These are phyloP conservation scores for Parauchenoglanis ngamensis DNA, from an alignment of 2,797 vertebrate species.

Conservation along the genomic window DNA sequence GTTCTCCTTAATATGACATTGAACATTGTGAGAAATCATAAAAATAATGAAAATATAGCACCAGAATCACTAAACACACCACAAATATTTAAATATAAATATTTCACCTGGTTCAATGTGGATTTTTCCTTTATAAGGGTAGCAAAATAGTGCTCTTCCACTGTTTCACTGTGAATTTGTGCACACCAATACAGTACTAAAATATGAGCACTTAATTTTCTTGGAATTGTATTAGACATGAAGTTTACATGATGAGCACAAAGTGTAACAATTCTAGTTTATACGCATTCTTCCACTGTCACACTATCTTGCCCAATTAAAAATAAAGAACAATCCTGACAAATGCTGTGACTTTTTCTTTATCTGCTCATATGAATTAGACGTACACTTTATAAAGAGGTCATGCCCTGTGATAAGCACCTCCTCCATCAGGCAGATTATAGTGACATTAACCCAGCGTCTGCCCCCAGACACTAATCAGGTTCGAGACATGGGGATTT, in stretches of 20 bases:
- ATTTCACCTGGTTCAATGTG: not conserved
- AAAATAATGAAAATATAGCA: not conserved
- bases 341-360: not conserved
- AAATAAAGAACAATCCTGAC: not conserved
- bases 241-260: not conserved
- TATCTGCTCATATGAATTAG: slow-evolving; percentile 2
- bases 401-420: slow-evolving; percentile 17
- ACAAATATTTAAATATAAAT: not conserved
- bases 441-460: slow-evolving; percentile 7
- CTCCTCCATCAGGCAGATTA: slow-evolving; percentile 25
- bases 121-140: not conserved
- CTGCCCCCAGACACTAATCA: slow-evolving; percentile 24
- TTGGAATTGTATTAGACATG: not conserved
- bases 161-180: not conserved
- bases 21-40: not conserved
- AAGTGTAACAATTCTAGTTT: not conserved
- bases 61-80: not conserved
- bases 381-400: slow-evolving; percentile 1
- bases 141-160: not conserved
- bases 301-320: not conserved
- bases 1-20: not conserved
- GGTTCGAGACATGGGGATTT: slow-evolving; percentile 12
- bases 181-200: not conserved
- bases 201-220: not conserved
- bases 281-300: not conserved